Conservation (phyloP, 2,888 invertebrate species). For the Bursaphelenchus okinawaensis region DNA sequence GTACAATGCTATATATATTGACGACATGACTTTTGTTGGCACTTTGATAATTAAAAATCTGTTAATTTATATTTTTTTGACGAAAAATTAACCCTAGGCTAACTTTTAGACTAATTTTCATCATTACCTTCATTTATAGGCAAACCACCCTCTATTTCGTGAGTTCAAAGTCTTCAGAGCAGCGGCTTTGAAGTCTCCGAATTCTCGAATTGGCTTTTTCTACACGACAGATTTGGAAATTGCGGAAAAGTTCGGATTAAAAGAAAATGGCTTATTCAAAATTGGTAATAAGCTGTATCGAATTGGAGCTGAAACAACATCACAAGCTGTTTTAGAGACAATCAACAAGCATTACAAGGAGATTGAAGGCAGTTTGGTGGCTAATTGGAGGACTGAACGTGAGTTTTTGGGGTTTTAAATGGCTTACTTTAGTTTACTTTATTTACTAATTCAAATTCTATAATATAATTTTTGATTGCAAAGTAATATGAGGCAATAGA, state of each 20-base stretch:
- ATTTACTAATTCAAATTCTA: too few relatives aligned
- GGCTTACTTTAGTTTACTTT: too few relatives aligned
- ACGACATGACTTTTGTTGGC: too few relatives aligned
- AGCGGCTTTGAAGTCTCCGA: neutral
- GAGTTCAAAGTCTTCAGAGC: conserved; percentile 13
- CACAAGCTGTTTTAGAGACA: neutral
- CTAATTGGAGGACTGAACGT: neutral
- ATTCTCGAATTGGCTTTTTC: neutral
- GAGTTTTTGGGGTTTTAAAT: neutral
- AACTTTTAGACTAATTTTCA: too few relatives aligned
- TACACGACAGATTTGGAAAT: neutral
- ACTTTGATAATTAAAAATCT: too few relatives aligned
- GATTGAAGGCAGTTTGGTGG: neutral
- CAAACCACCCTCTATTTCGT: neutral
- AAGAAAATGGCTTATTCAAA: neutral
- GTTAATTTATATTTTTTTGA: too few relatives aligned
- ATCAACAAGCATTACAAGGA: neutral
- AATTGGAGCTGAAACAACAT: neutral
- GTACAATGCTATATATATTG: too few relatives aligned
- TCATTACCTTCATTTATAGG: conserved; percentile 4
- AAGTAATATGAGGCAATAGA: too few relatives aligned
- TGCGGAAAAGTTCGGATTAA: conserved; percentile 3
- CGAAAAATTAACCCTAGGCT: too few relatives aligned
- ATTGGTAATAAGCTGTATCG: neutral
- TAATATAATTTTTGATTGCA: too few relatives aligned